Conservation (phyloP, 2,888 invertebrate genomes). For the Eurytoma californica region DNA sequence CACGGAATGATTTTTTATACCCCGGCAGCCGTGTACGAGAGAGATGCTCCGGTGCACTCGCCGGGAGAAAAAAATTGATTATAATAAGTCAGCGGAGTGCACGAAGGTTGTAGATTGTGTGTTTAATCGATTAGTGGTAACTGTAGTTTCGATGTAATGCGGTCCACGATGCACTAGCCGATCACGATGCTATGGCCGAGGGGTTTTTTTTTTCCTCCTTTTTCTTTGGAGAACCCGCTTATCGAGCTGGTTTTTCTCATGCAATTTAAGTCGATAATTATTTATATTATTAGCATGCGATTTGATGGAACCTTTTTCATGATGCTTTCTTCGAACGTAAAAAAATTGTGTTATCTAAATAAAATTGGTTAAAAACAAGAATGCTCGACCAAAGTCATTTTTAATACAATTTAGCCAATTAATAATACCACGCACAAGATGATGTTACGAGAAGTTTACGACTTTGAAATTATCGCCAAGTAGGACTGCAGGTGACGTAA, state of each 20-base stretch:
- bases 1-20: conserved; percentile 7
- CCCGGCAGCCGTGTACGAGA: neutral
- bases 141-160: conserved; percentile 36
- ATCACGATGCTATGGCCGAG: conserved; percentile 6
- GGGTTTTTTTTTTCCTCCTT: neutral
- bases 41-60: neutral
- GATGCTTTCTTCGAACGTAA: too few relatives aligned
- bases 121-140: conserved; percentile 47
- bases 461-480: too few relatives aligned
- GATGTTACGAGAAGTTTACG: too few relatives aligned
- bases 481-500: too few relatives aligned
- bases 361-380: too few relatives aligned
- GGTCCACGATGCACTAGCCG: conserved; percentile 14
- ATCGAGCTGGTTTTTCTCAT: neutral
- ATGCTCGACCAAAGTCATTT: too few relatives aligned
- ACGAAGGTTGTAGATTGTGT: conserved; percentile 28
- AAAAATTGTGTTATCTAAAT: too few relatives aligned
- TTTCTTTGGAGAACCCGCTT: neutral
- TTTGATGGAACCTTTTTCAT: too few relatives aligned
- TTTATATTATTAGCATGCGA: neutral
- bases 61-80: conserved; percentile 18
- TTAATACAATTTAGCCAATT: too few relatives aligned
- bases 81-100: conserved; percentile 34
- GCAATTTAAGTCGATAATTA: conserved; percentile 19
- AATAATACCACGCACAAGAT: too few relatives aligned